phyloP scores from a whole-genome alignment of 2,888 invertebrate species.

The Nomada hirtipes region DNA sequence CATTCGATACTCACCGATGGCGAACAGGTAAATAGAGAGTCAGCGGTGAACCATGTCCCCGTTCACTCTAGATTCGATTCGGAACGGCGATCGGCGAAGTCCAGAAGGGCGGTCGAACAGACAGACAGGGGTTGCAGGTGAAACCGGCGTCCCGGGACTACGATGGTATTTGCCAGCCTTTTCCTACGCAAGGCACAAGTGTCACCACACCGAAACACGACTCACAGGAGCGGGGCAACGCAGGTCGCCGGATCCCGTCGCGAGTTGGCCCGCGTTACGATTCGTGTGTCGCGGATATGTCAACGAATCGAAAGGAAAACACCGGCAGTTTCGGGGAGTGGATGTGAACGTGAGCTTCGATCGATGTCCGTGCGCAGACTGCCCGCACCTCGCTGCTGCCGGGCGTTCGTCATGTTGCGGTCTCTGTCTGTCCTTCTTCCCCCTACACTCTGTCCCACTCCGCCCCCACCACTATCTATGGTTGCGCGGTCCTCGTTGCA shows the following conservation, averaged over 20 bases:
- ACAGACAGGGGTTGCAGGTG: background rate
- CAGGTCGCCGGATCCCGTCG: background rate
- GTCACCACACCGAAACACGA: conserved; percentile 67
- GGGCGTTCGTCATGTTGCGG: conserved; percentile 71
- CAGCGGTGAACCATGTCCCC: conserved; percentile 29
- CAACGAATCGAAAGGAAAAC: conserved; percentile 62
- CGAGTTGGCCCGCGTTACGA: conserved; percentile 2
- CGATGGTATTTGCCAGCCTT: conserved; percentile 29
- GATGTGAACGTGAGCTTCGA: conserved; percentile 75
- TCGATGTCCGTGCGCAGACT: conserved; percentile 82
- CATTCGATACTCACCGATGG: conserved; percentile 39
- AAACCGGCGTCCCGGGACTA: background rate
- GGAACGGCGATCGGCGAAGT: background rate
- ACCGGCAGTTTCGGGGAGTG: conserved; percentile 67
- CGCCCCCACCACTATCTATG: conserved; percentile 31
- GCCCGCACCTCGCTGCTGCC: conserved; percentile 71
- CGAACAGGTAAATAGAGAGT: background rate
- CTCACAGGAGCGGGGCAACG: conserved; percentile 17
- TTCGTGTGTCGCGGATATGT: conserved; percentile 35
- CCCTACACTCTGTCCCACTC: too few relatives aligned
- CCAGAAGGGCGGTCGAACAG: background rate
- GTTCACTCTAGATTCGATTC: background rate
- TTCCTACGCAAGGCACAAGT: conserved; percentile 63
- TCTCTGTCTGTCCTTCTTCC: conserved; percentile 27
- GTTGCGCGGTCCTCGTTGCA: conserved; percentile 21